Percentiles rank a stretch among this genome's conserved stretches.
phyloP scores from a whole-genome alignment of 2,113 vertebrate species.

The Tetrao urogallus region DNA sequence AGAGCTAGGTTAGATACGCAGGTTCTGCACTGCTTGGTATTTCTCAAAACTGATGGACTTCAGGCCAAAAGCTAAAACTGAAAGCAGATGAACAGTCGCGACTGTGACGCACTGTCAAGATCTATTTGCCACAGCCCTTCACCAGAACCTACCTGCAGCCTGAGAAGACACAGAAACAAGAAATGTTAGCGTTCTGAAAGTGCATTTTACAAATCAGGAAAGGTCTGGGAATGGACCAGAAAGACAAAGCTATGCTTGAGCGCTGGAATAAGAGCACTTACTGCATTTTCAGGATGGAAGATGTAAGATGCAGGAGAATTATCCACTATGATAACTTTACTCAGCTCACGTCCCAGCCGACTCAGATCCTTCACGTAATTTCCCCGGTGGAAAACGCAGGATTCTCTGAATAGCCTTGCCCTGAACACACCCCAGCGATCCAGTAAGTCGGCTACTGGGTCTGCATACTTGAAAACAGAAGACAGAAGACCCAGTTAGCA shows the following conservation, averaged over 20 bases:
- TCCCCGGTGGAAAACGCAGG: constrained; percentile 96
- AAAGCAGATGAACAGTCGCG: background rate
- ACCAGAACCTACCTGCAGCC: background rate
- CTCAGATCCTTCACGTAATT: constrained; percentile 99
- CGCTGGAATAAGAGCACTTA: constrained; percentile 68
- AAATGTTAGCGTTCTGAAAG: background rate
- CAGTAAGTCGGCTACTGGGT: constrained; percentile 95
- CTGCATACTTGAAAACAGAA: constrained; percentile 87
- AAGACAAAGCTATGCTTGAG: background rate
- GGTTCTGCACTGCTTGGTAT: background rate
- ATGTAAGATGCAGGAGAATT: constrained; percentile 98
- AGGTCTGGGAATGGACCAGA: background rate
- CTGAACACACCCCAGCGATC: constrained; percentile 97
- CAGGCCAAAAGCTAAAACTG: background rate
- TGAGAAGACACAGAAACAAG: background rate
- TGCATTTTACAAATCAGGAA: background rate
- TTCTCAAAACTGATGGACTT: background rate
- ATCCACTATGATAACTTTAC: constrained; percentile 96
- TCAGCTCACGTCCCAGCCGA: constrained; percentile 93
- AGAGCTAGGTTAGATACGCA: background rate
- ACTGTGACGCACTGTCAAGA: background rate
- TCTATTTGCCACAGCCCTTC: background rate
- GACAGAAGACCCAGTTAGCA: background rate
- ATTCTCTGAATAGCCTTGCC: constrained; percentile 95
- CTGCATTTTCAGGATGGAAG: constrained; percentile 98